phyloP scores from a whole-genome alignment of 1,140 invertebrate species.

The Acromyrmex echinatior region DNA sequence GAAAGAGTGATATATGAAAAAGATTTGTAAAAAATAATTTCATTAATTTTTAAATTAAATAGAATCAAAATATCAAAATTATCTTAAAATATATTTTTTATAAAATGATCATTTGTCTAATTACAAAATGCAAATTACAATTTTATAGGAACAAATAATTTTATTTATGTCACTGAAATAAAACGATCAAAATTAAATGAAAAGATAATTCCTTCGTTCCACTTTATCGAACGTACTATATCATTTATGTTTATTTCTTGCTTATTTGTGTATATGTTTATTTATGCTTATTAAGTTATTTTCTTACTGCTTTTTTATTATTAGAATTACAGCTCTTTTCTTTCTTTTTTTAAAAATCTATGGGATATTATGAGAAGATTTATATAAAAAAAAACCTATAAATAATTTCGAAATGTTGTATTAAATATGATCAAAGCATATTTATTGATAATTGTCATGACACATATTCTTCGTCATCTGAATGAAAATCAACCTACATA shows the following conservation, averaged over 20 bases:
- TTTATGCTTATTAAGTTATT: neutral
- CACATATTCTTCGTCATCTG: neutral
- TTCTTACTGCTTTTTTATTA: neutral
- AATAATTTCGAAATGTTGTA: neutral
- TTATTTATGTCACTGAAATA: neutral
- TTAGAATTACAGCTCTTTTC: neutral
- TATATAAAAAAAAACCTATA: neutral
- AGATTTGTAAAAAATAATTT: neutral
- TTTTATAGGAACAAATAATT: neutral
- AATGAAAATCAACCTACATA: conserved; percentile 20
- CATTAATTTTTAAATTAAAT: neutral
- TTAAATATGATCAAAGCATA: neutral
- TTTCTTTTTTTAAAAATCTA: neutral
- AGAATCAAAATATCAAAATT: neutral
- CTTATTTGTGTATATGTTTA: too few species aligned
- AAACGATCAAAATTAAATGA: neutral
- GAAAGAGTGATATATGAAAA: neutral
- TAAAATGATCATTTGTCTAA: neutral
- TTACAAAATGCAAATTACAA: neutral
- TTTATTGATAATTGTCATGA: neutral
- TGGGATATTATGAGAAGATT: neutral
- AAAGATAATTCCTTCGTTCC: neutral
- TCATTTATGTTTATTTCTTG: neutral
- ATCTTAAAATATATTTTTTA: neutral
- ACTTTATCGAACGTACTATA: neutral